phyloP scores from a whole-genome alignment of 2,888 invertebrate genomes.

The Hyposoter dolosus region DNA sequence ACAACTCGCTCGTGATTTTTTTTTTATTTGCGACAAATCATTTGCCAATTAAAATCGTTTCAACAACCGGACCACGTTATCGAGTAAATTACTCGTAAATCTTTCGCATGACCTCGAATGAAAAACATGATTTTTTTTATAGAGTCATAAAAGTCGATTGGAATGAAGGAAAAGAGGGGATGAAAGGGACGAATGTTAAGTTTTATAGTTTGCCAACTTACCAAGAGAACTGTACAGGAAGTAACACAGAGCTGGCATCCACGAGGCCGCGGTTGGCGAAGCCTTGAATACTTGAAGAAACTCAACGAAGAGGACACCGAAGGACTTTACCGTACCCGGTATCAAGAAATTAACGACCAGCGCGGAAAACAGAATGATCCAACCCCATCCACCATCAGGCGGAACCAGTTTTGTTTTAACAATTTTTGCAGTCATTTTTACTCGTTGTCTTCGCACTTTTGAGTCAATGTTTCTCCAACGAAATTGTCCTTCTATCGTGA shows the following conservation, averaged over 20 bases:
- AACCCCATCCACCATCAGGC: constrained; percentile 85
- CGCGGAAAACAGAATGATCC: constrained; percentile 86
- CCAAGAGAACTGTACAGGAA: constrained; percentile 95
- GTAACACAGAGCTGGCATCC: constrained; percentile 94
- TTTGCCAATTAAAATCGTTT: constrained; percentile 20
- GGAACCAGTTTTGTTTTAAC: constrained; percentile 81
- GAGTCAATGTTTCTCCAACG: background rate
- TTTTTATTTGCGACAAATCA: background rate
- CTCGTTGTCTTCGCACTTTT: constrained; percentile 1
- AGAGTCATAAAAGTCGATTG: constrained; percentile 31
- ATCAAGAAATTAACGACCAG: constrained; percentile 93
- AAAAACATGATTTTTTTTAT: background rate
- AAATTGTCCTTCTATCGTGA: constrained; percentile 27
- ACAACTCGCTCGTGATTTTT: background rate
- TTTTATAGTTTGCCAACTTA: constrained; percentile 82
- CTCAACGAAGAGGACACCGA: constrained; percentile 94
- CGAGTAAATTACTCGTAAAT: background rate
- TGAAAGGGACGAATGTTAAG: constrained; percentile 30
- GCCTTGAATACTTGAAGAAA: constrained; percentile 93
- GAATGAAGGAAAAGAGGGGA: constrained; percentile 18
- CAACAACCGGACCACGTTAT: background rate
- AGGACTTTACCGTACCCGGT: constrained; percentile 95
- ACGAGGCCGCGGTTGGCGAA: constrained; percentile 90
- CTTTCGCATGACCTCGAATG: background rate
- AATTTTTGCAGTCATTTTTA: constrained; percentile 72